Percentiles rank a stretch among this genome's conserved stretches.
These are phyloP conservation scores for Eublepharis macularius DNA, from an alignment of 2,113 vertebrate species.

Conservation along the genomic window DNA sequence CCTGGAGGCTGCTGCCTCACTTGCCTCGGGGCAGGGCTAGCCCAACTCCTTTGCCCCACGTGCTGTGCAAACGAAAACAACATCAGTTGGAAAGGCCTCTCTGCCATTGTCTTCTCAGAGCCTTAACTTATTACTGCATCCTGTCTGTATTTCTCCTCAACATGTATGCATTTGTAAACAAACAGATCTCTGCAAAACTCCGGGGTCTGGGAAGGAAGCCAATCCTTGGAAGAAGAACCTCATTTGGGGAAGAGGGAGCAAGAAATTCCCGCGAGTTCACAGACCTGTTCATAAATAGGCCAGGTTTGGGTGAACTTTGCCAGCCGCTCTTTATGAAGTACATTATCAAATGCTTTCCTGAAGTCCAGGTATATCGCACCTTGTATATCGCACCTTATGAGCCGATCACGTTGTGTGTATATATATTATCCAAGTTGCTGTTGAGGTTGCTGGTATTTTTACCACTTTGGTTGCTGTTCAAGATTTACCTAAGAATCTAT, in stretches of 20 bases:
- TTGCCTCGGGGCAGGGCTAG: too few species aligned
- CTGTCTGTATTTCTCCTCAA: background rate
- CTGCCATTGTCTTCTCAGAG: background rate
- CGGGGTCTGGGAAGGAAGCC: background rate
- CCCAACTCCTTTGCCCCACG: background rate
- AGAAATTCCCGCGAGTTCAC: background rate
- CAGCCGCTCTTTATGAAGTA: background rate
- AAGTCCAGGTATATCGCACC: background rate
- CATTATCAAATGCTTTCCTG: background rate
- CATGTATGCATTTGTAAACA: background rate
- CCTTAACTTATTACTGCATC: background rate
- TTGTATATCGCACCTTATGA: background rate
- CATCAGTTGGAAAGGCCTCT: background rate
- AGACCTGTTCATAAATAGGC: background rate
- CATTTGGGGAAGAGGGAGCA: background rate
- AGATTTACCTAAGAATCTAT: background rate
- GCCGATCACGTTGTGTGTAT: background rate
- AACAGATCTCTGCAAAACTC: background rate
- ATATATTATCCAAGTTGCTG: background rate
- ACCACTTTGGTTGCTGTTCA: background rate
- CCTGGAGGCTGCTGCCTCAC: too few species aligned
- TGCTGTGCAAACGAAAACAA: background rate
- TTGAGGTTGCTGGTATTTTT: background rate
- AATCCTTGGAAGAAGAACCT: background rate
- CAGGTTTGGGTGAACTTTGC: background rate